These are phyloP conservation scores for Pherbina coryleti DNA, from an alignment of 2,888 invertebrate genomes.

Conservation along the genomic window DNA sequence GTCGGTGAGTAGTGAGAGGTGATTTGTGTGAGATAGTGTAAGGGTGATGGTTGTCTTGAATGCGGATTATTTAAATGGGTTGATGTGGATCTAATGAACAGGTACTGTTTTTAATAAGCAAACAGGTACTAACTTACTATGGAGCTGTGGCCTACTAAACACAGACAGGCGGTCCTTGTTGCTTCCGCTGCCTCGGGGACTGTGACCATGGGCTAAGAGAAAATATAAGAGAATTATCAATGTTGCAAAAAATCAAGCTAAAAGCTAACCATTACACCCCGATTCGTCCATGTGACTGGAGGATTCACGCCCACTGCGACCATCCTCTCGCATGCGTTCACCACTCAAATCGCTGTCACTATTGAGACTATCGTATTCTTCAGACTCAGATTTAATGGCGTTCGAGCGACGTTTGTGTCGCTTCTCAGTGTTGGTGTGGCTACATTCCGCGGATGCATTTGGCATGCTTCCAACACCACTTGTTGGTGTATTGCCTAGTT, in stretches of 20 bases:
- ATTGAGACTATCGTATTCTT: constrained; percentile 73
- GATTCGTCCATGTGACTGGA: constrained; percentile 71
- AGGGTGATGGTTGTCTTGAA: neutral
- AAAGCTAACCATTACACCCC: constrained; percentile 59
- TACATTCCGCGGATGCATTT: constrained; percentile 52
- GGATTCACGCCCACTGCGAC: constrained; percentile 70
- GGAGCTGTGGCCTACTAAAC: constrained; percentile 72
- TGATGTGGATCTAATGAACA: constrained; percentile 17
- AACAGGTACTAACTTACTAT: constrained; percentile 74
- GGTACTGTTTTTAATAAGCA: constrained; percentile 49
- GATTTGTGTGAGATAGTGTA: neutral
- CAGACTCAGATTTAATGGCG: constrained; percentile 73
- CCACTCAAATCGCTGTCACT: constrained; percentile 72
- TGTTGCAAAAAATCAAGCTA: neutral
- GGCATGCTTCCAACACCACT: constrained; percentile 38
- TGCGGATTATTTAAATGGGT: constrained; percentile 12
- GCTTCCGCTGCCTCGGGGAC: constrained; percentile 62
- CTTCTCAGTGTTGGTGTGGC: constrained; percentile 61
- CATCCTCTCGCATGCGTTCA: constrained; percentile 69
- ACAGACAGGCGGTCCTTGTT: constrained; percentile 71
- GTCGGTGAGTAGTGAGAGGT: constrained; percentile 2
- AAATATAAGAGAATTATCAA: neutral
- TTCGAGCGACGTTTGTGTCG: constrained; percentile 71
- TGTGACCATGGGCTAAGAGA: constrained; percentile 62
- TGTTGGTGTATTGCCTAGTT: constrained; percentile 40